Conservation (phyloP, 2,113 vertebrate species). For the Odontesthes bonariensis region DNA sequence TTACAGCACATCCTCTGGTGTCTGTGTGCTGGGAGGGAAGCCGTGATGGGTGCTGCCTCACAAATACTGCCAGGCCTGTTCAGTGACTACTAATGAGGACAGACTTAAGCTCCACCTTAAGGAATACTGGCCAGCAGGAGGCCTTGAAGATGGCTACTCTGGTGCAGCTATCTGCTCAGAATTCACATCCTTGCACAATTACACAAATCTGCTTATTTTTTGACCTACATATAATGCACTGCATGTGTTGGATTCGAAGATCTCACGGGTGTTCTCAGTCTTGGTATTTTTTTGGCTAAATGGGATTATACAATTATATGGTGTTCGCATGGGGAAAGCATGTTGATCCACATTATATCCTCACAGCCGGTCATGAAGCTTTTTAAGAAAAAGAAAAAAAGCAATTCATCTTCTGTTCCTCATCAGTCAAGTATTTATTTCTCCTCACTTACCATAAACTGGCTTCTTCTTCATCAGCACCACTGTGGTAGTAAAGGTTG, state of each 20-base stretch:
- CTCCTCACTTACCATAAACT: background rate
- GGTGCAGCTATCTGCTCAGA: constrained; percentile 26
- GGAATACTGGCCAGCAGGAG: constrained; percentile 58
- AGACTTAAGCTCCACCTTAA: constrained; percentile 42
- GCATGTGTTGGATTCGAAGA: constrained; percentile 57
- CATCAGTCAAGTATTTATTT: constrained; percentile 6
- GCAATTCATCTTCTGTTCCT: background rate
- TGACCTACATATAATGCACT: constrained; percentile 66
- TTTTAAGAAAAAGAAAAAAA: background rate
- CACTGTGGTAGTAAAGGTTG: constrained; percentile 4
- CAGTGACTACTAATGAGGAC: constrained; percentile 77
- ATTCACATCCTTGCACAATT: constrained; percentile 60
- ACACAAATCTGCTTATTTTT: constrained; percentile 69
- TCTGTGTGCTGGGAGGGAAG: constrained; percentile 46
- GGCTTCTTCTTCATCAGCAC: constrained; percentile 25
- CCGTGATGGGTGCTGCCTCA: constrained; percentile 59
- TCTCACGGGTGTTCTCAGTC: constrained; percentile 49
- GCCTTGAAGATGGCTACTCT: constrained; percentile 19
- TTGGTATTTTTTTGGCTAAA: constrained; percentile 52
- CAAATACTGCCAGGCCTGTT: constrained; percentile 56
- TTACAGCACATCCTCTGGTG: constrained; percentile 68
- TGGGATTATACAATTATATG: constrained; percentile 63
- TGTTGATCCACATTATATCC: constrained; percentile 36
- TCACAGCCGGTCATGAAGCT: background rate
- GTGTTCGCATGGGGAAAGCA: constrained; percentile 40